Evolutionary conservation across 2,113 vertebrate species (phyloP).

Genomic region (Verasper variegatus): DNA sequence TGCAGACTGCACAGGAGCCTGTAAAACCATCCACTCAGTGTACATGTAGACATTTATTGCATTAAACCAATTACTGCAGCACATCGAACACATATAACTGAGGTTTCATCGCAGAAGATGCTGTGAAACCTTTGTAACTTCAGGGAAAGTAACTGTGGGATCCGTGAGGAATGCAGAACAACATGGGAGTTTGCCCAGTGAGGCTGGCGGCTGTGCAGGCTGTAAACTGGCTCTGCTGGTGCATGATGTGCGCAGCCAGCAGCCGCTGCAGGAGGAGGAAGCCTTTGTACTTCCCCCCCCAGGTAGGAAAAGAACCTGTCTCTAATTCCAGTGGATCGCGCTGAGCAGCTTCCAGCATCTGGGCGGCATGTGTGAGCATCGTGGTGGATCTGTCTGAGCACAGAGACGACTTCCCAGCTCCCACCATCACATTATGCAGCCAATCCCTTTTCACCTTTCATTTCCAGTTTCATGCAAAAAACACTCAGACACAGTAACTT

Average conservation of each 20-base stretch:
- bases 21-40: not conserved
- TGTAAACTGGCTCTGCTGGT: slow-evolving; percentile 46
- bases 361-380: slow-evolving; percentile 55
- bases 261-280: slow-evolving; percentile 47
- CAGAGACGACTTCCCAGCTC: not conserved
- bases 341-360: slow-evolving; percentile 54
- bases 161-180: slow-evolving; percentile 31
- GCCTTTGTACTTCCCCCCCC: slow-evolving; percentile 55
- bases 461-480: not conserved
- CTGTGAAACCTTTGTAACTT: not conserved
- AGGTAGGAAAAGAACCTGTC: slow-evolving; percentile 62
- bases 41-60: not conserved
- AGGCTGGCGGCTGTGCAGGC: slow-evolving; percentile 23
- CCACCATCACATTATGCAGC: not conserved
- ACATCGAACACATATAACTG: not conserved
- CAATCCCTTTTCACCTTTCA: not conserved
- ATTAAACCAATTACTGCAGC: not conserved
- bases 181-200: slow-evolving; percentile 1
- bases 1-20: not conserved
- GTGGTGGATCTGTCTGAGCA: slow-evolving; percentile 17
- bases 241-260: slow-evolving; percentile 24
- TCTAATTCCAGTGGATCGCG: slow-evolving; percentile 40
- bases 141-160: slow-evolving; percentile 12
- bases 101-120: not conserved
- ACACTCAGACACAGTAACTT: not conserved